These are phyloP conservation scores for Lota lota DNA, from an alignment of 2,113 vertebrate species.

Conservation along the genomic window DNA sequence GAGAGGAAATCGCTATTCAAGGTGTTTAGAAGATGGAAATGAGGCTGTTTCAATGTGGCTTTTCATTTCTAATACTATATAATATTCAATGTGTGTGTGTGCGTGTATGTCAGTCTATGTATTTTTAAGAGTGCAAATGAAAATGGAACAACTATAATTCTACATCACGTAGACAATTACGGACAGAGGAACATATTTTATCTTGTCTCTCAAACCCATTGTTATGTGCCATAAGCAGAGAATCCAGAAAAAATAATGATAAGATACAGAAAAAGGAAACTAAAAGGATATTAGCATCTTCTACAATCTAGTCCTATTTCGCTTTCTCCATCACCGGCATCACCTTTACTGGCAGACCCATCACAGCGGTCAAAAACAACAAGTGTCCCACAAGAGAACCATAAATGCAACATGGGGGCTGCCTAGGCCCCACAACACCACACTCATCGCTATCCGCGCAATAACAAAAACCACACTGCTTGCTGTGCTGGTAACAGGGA, in stretches of 20 bases:
- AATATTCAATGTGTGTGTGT: too few relatives aligned
- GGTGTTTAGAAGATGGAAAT: background rate
- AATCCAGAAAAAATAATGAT: background rate
- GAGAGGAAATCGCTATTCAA: background rate
- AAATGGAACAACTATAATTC: too few relatives aligned
- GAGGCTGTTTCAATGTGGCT: background rate
- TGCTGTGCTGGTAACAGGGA: background rate
- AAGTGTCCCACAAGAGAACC: conserved; percentile 3
- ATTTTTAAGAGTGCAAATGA: too few relatives aligned
- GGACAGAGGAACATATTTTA: background rate
- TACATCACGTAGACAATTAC: background rate
- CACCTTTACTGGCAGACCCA: conserved; percentile 20
- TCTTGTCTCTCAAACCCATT: background rate
- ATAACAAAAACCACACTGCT: conserved; percentile 18
- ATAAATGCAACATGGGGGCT: conserved; percentile 19
- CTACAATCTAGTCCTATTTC: background rate
- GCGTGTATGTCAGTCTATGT: too few relatives aligned
- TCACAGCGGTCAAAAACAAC: background rate
- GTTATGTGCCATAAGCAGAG: background rate
- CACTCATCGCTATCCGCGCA: conserved; percentile 10
- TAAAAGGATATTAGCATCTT: background rate
- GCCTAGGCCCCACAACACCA: conserved; percentile 27
- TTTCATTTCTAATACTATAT: too few relatives aligned
- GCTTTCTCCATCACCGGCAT: conserved; percentile 13
- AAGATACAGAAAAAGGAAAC: background rate